Conservation (phyloP, 2,888 invertebrate species). For the Mesoligia furuncula region DNA sequence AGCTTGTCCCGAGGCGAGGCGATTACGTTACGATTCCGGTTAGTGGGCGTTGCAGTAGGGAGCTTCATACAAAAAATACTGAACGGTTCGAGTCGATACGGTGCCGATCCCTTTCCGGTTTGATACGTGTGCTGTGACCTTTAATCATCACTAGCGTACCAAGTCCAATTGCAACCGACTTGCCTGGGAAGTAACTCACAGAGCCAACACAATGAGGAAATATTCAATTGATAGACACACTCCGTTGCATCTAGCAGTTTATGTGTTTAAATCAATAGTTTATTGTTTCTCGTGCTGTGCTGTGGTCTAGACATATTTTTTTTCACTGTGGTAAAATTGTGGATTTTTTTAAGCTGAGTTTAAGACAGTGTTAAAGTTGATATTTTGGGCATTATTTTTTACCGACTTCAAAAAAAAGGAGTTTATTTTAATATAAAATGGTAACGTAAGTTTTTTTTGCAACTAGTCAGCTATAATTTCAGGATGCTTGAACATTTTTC, state of each 20-base stretch:
- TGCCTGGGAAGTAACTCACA: slow-evolving; percentile 1
- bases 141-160: background rate
- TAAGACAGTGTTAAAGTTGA: background rate
- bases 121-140: no score
- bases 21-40: no score
- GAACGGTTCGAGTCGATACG: no score
- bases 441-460: background rate
- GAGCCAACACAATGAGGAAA: slow-evolving; percentile 54
- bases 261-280: slow-evolving; percentile 31
- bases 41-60: no score
- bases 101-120: no score
- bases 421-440: background rate
- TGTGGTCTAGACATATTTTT: background rate
- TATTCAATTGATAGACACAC: slow-evolving; percentile 53
- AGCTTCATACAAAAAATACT: no score
- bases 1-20: no score
- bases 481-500: background rate
- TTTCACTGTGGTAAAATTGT: background rate
- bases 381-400: no score
- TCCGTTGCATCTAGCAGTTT: slow-evolving; percentile 21
- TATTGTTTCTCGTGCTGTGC: slow-evolving; percentile 8
- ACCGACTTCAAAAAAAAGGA: no score
- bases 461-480: background rate
- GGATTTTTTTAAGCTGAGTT: background rate
- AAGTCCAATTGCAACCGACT: slow-evolving; percentile 25